These are phyloP conservation scores for Acrobeloides nanus DNA, from an alignment of 2,888 invertebrate genomes.

Conservation along the genomic window DNA sequence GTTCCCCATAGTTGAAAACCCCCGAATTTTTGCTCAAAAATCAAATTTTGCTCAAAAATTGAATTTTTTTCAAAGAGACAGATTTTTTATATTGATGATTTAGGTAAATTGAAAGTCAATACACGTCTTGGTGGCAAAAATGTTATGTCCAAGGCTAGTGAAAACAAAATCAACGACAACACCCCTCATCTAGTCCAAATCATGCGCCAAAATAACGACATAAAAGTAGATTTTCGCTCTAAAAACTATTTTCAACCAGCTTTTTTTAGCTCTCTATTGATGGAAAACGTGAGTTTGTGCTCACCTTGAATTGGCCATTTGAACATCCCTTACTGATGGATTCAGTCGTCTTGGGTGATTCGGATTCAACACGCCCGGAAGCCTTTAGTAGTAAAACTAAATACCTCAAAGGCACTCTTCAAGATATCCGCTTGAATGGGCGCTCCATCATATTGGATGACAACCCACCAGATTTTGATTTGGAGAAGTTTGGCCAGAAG, in stretches of 20 bases:
- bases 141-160: conserved; percentile 7
- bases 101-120: conserved; percentile 12
- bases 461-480: conserved; percentile 21
- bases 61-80: too few relatives aligned
- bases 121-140: conserved; percentile 26
- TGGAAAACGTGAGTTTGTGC: conserved; percentile 24
- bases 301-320: conserved; percentile 32
- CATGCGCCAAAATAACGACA: conserved; percentile 20
- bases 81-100: too few relatives aligned
- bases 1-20: too few relatives aligned
- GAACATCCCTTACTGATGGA: conserved; percentile 46
- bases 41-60: too few relatives aligned
- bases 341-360: conserved; percentile 34
- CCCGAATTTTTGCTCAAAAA: too few relatives aligned
- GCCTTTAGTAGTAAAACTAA: neutral
- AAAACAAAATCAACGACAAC: conserved; percentile 31
- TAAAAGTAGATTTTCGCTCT: conserved; percentile 21
- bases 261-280: conserved; percentile 28
- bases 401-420: conserved; percentile 34
- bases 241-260: conserved; percentile 8
- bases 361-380: neutral
- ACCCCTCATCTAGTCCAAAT: conserved; percentile 35
- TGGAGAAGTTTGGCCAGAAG: too few relatives aligned
- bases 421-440: conserved; percentile 46
- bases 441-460: conserved; percentile 34